Evolutionary conservation across 2,113 vertebrate species (phyloP).

Genomic region (Hoplias malabaricus): DNA sequence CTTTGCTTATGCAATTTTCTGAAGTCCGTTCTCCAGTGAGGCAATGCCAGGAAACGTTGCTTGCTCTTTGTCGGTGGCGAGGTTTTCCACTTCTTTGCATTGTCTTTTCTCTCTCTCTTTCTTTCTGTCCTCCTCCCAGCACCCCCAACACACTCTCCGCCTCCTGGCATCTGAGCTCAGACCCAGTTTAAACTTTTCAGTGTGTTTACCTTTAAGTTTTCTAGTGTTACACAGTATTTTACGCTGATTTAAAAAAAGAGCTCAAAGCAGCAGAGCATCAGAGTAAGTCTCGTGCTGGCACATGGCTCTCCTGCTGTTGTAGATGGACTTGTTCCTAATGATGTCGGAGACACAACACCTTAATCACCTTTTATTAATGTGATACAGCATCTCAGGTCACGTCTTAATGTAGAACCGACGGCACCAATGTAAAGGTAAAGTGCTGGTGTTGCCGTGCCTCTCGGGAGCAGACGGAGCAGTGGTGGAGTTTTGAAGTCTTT

Average conservation of each 20-base stretch:
- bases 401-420: not conserved
- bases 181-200: conserved; percentile 33
- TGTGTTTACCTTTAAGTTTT: conserved; percentile 36
- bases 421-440: not conserved
- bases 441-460: not conserved
- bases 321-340: not conserved
- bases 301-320: not conserved
- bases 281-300: not conserved
- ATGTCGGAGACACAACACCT: not conserved
- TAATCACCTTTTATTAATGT: not conserved
- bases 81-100: conserved; percentile 48
- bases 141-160: too few species aligned
- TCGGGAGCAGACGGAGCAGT: not conserved
- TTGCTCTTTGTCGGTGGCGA: conserved; percentile 50
- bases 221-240: conserved; percentile 27
- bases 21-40: conserved; percentile 37
- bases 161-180: conserved; percentile 15
- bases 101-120: conserved; percentile 9
- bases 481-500: conserved; percentile 30
- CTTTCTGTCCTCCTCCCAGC: conserved; percentile 17
- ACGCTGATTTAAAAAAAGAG: conserved; percentile 22
- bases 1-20: conserved; percentile 51
- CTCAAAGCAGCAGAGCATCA: not conserved
- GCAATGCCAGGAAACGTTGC: conserved; percentile 51
- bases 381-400: not conserved